Evolutionary conservation across 1,140 invertebrate genomes (phyloP).

Genomic region (Drosophila azteca): DNA sequence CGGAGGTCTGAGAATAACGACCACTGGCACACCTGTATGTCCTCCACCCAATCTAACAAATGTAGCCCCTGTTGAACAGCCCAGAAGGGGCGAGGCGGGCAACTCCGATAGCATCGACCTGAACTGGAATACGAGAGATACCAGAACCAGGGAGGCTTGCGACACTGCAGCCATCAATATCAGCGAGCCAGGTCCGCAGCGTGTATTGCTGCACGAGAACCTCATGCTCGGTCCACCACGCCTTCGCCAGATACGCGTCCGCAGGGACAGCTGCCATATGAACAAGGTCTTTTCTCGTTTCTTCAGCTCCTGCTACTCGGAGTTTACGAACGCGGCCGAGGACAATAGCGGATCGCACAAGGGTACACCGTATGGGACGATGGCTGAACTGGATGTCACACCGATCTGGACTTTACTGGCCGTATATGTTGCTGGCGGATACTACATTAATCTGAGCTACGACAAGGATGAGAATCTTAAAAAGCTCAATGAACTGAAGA

Average conservation of each 20-base stretch:
- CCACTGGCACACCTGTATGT: not conserved
- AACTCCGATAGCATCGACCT: too few relatives aligned
- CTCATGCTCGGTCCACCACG: slow-evolving; percentile 68
- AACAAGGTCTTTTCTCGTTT: slow-evolving; percentile 72
- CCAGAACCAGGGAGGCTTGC: too few relatives aligned
- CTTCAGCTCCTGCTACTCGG: slow-evolving; percentile 66
- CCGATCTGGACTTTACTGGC: slow-evolving; percentile 55
- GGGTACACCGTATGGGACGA: slow-evolving; percentile 38
- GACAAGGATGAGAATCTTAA: slow-evolving; percentile 34
- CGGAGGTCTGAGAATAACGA: slow-evolving; percentile 34
- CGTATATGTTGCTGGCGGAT: slow-evolving; percentile 60
- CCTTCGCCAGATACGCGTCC: slow-evolving; percentile 68
- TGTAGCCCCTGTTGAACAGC: not conserved
- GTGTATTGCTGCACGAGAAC: slow-evolving; percentile 67
- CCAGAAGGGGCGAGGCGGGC: too few relatives aligned
- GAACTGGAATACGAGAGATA: too few relatives aligned
- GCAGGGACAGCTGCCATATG: slow-evolving; percentile 59
- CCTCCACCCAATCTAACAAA: not conserved
- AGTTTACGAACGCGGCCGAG: not conserved
- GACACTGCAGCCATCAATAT: too few relatives aligned
- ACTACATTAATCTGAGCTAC: slow-evolving; percentile 51
- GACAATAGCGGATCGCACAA: slow-evolving; percentile 38
- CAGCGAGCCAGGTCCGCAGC: not conserved
- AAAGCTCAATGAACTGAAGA: slow-evolving; percentile 27
- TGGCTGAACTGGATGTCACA: slow-evolving; percentile 34